Evolutionary conservation across 2,888 invertebrate genomes (phyloP).

Genomic region (Tetropium fuscum): DNA sequence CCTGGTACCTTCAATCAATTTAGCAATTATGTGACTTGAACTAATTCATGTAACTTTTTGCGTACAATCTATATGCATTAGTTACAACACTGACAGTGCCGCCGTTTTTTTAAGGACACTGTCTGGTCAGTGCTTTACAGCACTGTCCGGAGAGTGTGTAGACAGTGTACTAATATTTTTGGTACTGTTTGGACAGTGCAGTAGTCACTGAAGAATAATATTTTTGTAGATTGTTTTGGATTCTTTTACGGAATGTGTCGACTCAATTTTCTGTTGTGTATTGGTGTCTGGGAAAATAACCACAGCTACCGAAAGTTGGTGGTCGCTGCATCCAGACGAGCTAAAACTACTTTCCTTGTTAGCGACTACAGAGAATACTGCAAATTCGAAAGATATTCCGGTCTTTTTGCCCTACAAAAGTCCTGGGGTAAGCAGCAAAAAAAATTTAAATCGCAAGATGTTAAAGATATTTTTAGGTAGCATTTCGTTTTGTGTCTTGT

Average conservation of each 20-base stretch:
- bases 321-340: conserved; percentile 83
- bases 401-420: conserved; percentile 90
- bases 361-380: conserved; percentile 74
- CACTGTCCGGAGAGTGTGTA: too few relatives aligned
- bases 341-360: conserved; percentile 79
- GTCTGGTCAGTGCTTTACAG: too few relatives aligned
- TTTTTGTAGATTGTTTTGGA: conserved; percentile 79
- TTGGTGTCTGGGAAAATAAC: conserved; percentile 84
- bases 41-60: too few relatives aligned
- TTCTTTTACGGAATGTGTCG: conserved; percentile 83
- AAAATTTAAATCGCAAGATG: too few relatives aligned
- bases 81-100: too few relatives aligned
- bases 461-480: conserved; percentile 71
- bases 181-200: too few relatives aligned
- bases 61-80: too few relatives aligned
- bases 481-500: conserved; percentile 88
- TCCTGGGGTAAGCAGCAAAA: conserved; percentile 85
- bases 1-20: too few relatives aligned
- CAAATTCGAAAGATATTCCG: conserved; percentile 83
- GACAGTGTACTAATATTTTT: too few relatives aligned
- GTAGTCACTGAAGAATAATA: too few relatives aligned
- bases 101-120: too few relatives aligned
- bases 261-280: conserved; percentile 88
- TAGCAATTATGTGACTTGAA: too few relatives aligned
- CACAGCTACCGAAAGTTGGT: conserved; percentile 90